Conservation (phyloP, 2,888 invertebrate species). For the Hedya salicella region DNA sequence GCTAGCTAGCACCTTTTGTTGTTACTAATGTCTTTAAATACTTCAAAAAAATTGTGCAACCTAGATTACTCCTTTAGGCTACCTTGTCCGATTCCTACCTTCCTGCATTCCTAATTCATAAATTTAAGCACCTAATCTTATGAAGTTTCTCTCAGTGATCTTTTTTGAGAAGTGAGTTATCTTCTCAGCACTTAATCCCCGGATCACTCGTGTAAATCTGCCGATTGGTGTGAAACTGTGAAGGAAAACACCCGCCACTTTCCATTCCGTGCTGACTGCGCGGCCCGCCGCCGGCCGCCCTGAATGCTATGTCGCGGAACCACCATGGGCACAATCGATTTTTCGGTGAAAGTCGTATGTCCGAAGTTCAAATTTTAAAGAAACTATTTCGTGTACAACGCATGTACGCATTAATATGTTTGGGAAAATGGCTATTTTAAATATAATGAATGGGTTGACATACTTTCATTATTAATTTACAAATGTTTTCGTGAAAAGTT, state of each 20-base stretch:
- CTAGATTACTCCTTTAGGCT: too few relatives aligned
- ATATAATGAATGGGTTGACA: slow-evolving; percentile 28
- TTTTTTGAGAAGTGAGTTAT: neutral
- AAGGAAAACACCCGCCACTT: slow-evolving; percentile 55
- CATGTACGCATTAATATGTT: slow-evolving; percentile 15
- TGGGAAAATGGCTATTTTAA: slow-evolving; percentile 18
- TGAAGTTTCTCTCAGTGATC: neutral
- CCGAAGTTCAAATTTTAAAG: slow-evolving; percentile 9
- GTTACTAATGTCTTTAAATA: too few relatives aligned
- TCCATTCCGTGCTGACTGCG: slow-evolving; percentile 53
- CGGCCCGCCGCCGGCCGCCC: slow-evolving; percentile 49
- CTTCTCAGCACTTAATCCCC: slow-evolving; percentile 45
- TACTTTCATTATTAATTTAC: slow-evolving; percentile 1
- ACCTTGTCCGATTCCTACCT: neutral
- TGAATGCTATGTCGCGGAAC: slow-evolving; percentile 21
- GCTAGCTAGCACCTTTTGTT: too few relatives aligned
- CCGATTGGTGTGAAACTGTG: slow-evolving; percentile 69
- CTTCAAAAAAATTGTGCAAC: too few relatives aligned
- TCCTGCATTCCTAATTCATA: too few relatives aligned
- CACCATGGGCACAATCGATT: slow-evolving; percentile 65
- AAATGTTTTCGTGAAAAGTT: neutral
- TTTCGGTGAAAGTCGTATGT: slow-evolving; percentile 62
- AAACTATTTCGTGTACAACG: slow-evolving; percentile 9
- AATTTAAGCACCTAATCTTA: neutral
- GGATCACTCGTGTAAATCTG: slow-evolving; percentile 64